Evolutionary conservation across 2,113 vertebrate species (phyloP).

Genomic region (Leiothrix lutea): DNA sequence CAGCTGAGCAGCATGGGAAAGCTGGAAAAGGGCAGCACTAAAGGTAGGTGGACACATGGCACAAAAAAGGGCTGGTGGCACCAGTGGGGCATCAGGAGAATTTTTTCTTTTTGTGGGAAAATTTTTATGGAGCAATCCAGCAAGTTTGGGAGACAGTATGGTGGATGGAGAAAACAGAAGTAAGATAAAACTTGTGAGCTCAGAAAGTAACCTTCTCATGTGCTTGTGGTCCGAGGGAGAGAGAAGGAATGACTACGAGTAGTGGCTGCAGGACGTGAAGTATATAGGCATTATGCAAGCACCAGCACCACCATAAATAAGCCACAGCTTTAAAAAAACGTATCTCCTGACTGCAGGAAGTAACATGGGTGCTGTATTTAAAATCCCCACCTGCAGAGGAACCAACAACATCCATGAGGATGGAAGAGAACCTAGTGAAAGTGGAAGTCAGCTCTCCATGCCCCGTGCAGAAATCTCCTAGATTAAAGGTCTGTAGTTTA

Average conservation of each 20-base stretch:
- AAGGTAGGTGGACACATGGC: fast-evolving
- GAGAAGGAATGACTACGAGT: neutral
- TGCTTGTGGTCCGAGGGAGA: neutral
- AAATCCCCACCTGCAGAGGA: neutral
- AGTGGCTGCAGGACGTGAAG: neutral
- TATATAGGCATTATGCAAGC: neutral
- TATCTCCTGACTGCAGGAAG: neutral
- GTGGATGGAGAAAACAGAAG: neutral
- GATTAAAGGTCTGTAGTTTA: neutral
- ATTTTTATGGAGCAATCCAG: neutral
- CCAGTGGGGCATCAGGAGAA: neutral
- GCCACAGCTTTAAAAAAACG: neutral
- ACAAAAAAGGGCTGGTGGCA: neutral
- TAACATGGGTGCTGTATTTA: neutral
- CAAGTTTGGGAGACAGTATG: neutral
- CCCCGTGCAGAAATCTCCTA: neutral
- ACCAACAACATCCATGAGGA: neutral
- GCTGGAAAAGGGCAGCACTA: neutral
- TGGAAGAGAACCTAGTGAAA: neutral
- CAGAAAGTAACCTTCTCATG: neutral
- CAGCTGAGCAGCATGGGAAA: neutral
- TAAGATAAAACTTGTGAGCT: neutral
- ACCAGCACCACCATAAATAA: neutral
- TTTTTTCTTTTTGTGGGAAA: neutral
- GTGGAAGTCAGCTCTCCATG: neutral